Percentiles rank a stretch among this genome's conserved stretches.
phyloP scores from a whole-genome alignment of 2,113 vertebrate genomes.

The Chunga burmeisteri region DNA sequence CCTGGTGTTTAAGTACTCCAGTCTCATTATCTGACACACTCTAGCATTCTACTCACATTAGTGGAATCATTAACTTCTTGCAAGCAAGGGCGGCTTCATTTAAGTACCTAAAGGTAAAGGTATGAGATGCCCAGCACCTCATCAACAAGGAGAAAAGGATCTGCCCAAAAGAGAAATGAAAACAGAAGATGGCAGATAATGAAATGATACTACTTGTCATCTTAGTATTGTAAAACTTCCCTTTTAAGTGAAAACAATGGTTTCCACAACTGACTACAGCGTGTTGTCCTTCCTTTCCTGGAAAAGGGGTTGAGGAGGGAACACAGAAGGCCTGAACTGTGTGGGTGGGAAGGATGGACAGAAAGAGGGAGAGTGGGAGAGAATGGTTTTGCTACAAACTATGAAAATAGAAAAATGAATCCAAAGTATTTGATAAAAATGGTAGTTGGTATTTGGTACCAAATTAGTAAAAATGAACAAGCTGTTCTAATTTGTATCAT shows the following conservation, averaged over 20 bases:
- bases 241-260: not conserved
- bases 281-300: not conserved
- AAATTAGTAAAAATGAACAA: not conserved
- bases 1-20: not conserved
- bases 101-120: not conserved
- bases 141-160: not conserved
- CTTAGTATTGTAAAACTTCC: not conserved
- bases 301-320: not conserved
- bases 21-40: not conserved
- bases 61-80: not conserved
- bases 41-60: not conserved
- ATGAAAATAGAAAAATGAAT: not conserved
- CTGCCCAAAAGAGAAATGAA: not conserved
- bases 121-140: not conserved
- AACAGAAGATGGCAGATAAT: not conserved
- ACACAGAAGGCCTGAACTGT: not conserved
- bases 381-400: not conserved
- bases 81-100: not conserved
- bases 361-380: not conserved
- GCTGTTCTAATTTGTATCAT: not conserved
- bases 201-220: slow-evolving; percentile 3
- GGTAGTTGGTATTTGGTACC: not conserved
- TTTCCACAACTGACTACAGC: not conserved
- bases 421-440: not conserved
- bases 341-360: not conserved